phyloP scores from a whole-genome alignment of 2,113 vertebrate genomes.

The Ailuropoda melanoleuca region DNA sequence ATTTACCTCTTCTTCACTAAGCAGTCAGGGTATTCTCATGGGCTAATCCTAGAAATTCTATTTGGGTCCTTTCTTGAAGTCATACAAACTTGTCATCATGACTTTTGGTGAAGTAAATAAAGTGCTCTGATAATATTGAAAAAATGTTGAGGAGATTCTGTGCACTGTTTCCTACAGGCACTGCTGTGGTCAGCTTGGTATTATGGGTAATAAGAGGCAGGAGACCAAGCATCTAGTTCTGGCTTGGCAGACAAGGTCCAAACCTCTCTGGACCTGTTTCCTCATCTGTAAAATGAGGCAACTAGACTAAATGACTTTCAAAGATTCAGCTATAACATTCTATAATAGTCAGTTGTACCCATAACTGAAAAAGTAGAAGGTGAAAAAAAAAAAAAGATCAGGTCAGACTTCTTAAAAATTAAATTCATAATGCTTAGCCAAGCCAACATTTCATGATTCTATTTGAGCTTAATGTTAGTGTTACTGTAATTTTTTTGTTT shows the following conservation, averaged over 20 bases:
- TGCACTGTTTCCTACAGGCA: neutral
- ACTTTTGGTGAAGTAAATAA: neutral
- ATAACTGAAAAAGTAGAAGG: neutral
- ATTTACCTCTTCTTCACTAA: neutral
- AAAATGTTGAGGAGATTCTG: neutral
- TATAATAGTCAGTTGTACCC: neutral
- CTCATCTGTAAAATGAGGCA: neutral
- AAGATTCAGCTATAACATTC: neutral
- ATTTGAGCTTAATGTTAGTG: constrained; percentile 7
- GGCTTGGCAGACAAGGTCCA: neutral
- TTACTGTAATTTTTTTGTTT: constrained; percentile 18
- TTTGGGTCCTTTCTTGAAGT: neutral
- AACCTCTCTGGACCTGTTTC: neutral
- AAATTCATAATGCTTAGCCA: neutral
- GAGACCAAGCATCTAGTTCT: neutral
- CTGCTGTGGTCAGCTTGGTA: neutral
- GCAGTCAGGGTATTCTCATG: neutral
- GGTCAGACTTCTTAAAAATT: neutral
- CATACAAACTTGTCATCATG: neutral
- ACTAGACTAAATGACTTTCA: neutral
- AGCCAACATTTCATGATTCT: neutral
- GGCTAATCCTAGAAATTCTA: neutral
- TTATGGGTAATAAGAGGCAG: neutral
- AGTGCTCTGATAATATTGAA: neutral
- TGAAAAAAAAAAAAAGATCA: neutral